Evolutionary conservation across 2,113 vertebrate genomes (phyloP), one percentile per base, ranked within the genome.

Genomic region (Lagopus leucura): DNA sequence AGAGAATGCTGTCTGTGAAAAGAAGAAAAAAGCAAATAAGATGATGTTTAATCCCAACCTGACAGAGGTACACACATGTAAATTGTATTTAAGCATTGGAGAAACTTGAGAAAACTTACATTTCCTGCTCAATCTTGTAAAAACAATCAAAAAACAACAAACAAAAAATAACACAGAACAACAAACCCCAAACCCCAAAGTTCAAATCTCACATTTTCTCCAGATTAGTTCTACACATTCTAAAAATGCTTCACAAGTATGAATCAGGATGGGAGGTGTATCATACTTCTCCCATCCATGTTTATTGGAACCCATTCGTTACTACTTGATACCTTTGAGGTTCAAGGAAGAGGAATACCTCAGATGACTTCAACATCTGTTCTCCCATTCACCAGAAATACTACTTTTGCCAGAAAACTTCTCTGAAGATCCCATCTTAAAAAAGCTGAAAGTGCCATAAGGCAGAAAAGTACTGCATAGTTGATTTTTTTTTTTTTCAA

Each of bases 1-100:
- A 58, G 40, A 88, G 70, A 94, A 76, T 75, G 88, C 58, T 72
- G 17, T 85, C 97, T 98, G 76, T 72, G 64, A 96, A 95, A 54
- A 4, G 9, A 88, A 85, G 21, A 34, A 54, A 58, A 30, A 81
- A 61, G 19, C 32, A 32, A 63, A 3, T 32, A n/a, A 88, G 13
- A 75, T 94, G 30, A 54, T 89, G 80, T 92, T 95, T 71, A 92
- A 86, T 82, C 57, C 5, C 73, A 76, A 88, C 25, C 70, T 91
- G 42, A 78, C 50, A 71, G 65, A 82, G 50, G 61, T 38, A 65
- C 43, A 71, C 45, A 70, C 91, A 61, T 14, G 73, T 42, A 74
- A 80, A 70, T 11, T 52, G 6, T 21, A 70, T 10, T 8, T 16
- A 87, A 72, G 48, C 54, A 93, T n/a, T 40, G 87, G 6, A 77